Percentiles rank a stretch among this genome's conserved stretches.
Conservation (phyloP, 2,888 invertebrate species). For the Exocentrus adspersus region DNA sequence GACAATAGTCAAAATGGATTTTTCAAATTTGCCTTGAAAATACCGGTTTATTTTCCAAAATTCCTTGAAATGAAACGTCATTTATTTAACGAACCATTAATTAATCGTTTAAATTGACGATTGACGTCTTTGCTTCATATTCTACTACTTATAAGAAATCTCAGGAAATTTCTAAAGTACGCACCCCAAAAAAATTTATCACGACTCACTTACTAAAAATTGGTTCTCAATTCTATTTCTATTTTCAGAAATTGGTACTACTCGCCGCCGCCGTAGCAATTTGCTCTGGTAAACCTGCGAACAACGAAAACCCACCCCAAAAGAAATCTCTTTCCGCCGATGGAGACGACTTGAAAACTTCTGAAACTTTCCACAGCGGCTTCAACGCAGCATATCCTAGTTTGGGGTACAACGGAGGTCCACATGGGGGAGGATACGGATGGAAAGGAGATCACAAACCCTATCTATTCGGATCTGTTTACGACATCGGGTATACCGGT, state of each 20-base stretch:
- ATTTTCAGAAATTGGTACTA: slow-evolving; percentile 8
- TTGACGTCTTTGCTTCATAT: no score
- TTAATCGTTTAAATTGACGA: no score
- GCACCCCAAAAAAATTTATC: no score
- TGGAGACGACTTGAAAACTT: not conserved
- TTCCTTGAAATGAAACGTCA: no score
- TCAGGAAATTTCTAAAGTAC: no score
- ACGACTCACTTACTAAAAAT: not conserved
- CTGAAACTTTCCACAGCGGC: slow-evolving; percentile 16
- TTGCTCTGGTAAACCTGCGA: not conserved
- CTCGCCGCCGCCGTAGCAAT: not conserved
- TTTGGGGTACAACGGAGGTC: not conserved
- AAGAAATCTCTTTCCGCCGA: slow-evolving; percentile 6
- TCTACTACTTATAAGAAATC: no score
- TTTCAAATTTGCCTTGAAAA: no score
- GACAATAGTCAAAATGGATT: no score
- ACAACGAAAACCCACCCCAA: not conserved
- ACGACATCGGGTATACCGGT: not conserved
- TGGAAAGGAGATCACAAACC: slow-evolving; percentile 16
- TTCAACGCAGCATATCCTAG: slow-evolving; percentile 7
- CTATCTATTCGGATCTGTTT: slow-evolving; percentile 16
- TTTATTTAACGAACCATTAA: no score
- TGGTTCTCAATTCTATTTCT: not conserved
- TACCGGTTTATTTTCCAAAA: no score
- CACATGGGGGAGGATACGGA: slow-evolving; percentile 30